Base-by-base conservation (phyloP, 23 tunicate species). In the Styela clava region DNA sequence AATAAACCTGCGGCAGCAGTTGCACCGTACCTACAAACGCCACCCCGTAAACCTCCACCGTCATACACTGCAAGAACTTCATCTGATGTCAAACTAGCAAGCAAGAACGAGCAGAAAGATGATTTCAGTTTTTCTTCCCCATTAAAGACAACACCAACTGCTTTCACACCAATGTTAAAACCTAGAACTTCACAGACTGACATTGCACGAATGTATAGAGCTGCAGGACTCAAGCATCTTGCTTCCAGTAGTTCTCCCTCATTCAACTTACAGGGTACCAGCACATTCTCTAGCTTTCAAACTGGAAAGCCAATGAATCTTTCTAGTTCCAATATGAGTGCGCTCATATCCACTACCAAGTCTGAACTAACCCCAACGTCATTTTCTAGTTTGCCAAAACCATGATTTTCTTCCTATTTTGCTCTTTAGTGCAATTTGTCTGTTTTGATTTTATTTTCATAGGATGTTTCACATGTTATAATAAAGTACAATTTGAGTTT, bases 1-100 rank as follows among this genome's bases (percentile, higher is more conserved):
- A 89, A 89, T 71, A 89, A 89, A 34, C 95, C 95, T 5, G 95
- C 95, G 2, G 95, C 88, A 16, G 95, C 95, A 3, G 95, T 89
- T 24, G 95, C 88, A 26, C 95, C 95, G 31, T 83, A 83, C 68
- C 88, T 69, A 21, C 95, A 89, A 76, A 85, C 88, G 2, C 83
- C 88, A 26, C 86, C 92, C 9, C 52, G 62, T 36, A 36, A 81
- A 3, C 61, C 83, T 26, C 34, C 81, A 24, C 3, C 24, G 2
- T 9, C 81, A 5, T 19, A 28, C 27, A 27, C 35, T 18, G 25
- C 35, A 5, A 5, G 79, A 29, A 27, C 73, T 61, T 25, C 56
- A 2, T 20, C 69, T 2, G 35, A 69, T 18, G 32, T 72, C 7
- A 7, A 72, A 22, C n/a, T n/a, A n/a, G 7, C 31, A 34, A 76